A percentile compares a stretch with the other conserved stretches of the same genome.
These are phyloP conservation scores for Platerodrilus igneus DNA, from an alignment of 2,888 invertebrate genomes.

Conservation along the genomic window DNA sequence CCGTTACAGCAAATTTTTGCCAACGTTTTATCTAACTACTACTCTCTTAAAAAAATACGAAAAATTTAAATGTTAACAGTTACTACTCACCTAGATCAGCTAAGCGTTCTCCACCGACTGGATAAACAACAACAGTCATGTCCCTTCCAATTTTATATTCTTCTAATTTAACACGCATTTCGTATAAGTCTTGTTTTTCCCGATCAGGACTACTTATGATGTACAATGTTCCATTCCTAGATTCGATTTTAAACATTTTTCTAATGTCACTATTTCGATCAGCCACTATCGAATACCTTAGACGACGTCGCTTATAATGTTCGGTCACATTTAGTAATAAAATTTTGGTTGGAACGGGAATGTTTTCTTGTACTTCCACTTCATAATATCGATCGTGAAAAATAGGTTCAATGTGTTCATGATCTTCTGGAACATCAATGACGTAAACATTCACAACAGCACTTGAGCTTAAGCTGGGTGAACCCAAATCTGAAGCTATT, in stretches of 20 bases:
- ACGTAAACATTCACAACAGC: slow-evolving; percentile 67
- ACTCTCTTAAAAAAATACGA: not conserved
- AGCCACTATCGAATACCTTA: slow-evolving; percentile 61
- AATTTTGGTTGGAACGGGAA: slow-evolving; percentile 67
- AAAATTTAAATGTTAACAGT: not conserved
- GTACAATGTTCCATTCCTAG: slow-evolving; percentile 70
- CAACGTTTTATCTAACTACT: too few species aligned
- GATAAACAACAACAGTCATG: slow-evolving; percentile 71
- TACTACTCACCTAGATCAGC: slow-evolving; percentile 58
- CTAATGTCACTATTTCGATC: slow-evolving; percentile 57
- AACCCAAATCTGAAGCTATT: slow-evolving; percentile 80
- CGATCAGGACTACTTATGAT: slow-evolving; percentile 71
- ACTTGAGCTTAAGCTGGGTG: slow-evolving; percentile 74
- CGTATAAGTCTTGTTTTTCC: slow-evolving; percentile 63
- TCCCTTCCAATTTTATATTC: slow-evolving; percentile 58
- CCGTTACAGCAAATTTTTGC: too few species aligned
- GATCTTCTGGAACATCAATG: slow-evolving; percentile 60
- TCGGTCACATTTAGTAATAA: slow-evolving; percentile 73
- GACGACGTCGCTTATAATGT: slow-evolving; percentile 58
- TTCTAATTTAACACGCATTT: slow-evolving; percentile 53
- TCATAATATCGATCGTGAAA: slow-evolving; percentile 64
- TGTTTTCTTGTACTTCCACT: slow-evolving; percentile 77
- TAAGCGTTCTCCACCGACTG: slow-evolving; percentile 66
- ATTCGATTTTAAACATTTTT: slow-evolving; percentile 68
- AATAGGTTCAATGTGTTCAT: slow-evolving; percentile 40